Evolutionary conservation across 1,140 invertebrate genomes (phyloP).

Genomic region (Drosophila teissieri): DNA sequence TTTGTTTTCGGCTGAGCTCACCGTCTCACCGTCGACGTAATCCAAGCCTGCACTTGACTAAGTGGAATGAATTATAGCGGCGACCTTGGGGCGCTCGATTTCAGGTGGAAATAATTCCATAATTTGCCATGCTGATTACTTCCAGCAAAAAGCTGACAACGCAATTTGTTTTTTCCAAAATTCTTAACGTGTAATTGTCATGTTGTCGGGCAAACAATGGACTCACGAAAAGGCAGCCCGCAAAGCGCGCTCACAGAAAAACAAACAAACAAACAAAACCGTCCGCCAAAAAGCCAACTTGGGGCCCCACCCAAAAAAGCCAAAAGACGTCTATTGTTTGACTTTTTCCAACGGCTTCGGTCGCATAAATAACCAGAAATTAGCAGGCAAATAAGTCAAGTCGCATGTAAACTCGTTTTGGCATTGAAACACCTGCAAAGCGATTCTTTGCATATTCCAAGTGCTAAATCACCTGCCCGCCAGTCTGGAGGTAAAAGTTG

Average conservation of each 20-base stretch:
- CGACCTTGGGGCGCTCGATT: slow-evolving; percentile 34
- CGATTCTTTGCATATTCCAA: slow-evolving; percentile 43
- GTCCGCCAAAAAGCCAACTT: slow-evolving; percentile 7
- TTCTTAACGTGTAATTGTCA: slow-evolving; percentile 77
- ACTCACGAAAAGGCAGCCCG: slow-evolving; percentile 24
- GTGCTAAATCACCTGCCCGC: slow-evolving; percentile 70
- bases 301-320: slow-evolving; percentile 20
- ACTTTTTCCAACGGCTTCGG: slow-evolving; percentile 25
- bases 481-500: slow-evolving; percentile 57
- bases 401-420: slow-evolving; percentile 67
- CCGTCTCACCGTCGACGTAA: slow-evolving; percentile 18
- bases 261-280: slow-evolving; percentile 21
- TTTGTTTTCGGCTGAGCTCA: slow-evolving; percentile 21
- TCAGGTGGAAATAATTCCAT: slow-evolving; percentile 53
- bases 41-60: slow-evolving; percentile 30
- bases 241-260: slow-evolving; percentile 26
- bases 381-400: slow-evolving; percentile 74
- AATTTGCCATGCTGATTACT: slow-evolving; percentile 52
- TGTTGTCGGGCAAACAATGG: slow-evolving; percentile 74
- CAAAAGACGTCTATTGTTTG: slow-evolving; percentile 67
- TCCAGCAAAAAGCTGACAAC: slow-evolving; percentile 51
- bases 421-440: slow-evolving; percentile 69
- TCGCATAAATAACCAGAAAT: slow-evolving; percentile 76
- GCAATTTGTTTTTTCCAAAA: slow-evolving; percentile 70
- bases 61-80: slow-evolving; percentile 25